Base-by-base conservation (phyloP, 2,113 vertebrate species). In the Zosterops lateralis region DNA sequence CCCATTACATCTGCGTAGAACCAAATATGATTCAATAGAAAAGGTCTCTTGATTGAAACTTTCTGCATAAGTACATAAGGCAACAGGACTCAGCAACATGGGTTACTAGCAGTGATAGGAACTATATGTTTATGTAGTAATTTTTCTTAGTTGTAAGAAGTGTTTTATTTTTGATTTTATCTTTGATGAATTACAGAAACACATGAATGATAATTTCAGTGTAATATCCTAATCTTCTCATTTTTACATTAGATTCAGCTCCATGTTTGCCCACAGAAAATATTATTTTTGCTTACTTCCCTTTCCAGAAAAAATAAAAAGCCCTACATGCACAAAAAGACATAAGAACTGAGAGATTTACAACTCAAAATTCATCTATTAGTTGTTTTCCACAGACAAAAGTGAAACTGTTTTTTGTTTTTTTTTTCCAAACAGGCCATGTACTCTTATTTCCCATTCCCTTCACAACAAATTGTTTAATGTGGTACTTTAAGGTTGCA, bases 141-240 rank as follows among this genome's bases (percentile, higher is more conserved):
- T 61, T 92, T 87, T 72, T 68, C 10, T 32, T 22, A 32, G 5
- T 50, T 77, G 1, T 42, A 92, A 64, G 34, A 74, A 75, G 8
- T 45, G 2, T 9, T 76, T 67, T 26, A 1, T 0, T 18, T 38
- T 65, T 75, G 7, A 1, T 66, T 77, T 72, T 68, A 6, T 57
- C 7, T 65, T 82, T 57, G 14, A 20, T 32, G 7, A 28, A 54
- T 70, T 70, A 73, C 26, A 78, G 29, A 67, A 17, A 14, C 8
- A 28, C 0, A 3, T 5, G 50, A 60, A 24, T 1, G 57, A 14
- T 50, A 18, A 56, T 73, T 74, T 75, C 71, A 48, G 3, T 40
- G 26, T 26, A 26, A 10, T 17, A 44, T 42, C 17, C 17, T 62
- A 51, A 47, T 26, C 3, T 15, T 67, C 15, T 68, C 5, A 36